Conservation (phyloP, 2,113 vertebrate genomes). For the Bolborhynchus lineola region DNA sequence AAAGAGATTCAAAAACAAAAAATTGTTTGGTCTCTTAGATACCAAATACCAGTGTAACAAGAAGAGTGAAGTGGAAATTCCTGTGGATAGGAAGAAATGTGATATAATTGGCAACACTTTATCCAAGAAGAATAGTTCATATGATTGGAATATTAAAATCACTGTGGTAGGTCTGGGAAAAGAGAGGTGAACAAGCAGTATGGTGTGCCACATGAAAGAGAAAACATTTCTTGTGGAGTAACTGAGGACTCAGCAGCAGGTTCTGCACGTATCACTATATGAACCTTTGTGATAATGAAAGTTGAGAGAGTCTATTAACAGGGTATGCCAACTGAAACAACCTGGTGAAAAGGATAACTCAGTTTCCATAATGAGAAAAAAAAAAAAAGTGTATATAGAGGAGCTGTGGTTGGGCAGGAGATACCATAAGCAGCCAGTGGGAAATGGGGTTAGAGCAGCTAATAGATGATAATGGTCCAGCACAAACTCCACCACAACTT, state of each 20-base stretch:
- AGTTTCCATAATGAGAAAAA: not conserved
- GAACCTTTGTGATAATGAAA: not conserved
- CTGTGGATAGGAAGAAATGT: not conserved
- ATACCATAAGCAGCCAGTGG: not conserved
- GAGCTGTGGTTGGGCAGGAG: not conserved
- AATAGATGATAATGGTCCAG: not conserved
- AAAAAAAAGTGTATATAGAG: not conserved
- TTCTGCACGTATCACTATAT: fast-evolving
- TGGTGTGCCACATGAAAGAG: not conserved
- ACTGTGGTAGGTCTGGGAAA: not conserved
- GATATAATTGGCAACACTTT: not conserved
- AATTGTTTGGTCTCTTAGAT: not conserved
- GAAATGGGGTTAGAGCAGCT: not conserved
- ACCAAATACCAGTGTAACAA: not conserved
- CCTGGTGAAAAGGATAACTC: not conserved
- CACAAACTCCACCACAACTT: not conserved
- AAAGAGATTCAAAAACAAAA: not conserved
- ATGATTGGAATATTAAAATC: not conserved
- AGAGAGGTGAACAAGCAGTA: not conserved
- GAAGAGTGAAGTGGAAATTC: not conserved
- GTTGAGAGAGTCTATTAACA: not conserved
- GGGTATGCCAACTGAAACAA: not conserved
- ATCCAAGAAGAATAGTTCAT: not conserved
- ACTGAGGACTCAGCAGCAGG: not conserved
- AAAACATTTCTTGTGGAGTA: not conserved